phyloP scores from a whole-genome alignment of 2,113 vertebrate genomes.

The Sylvia atricapilla region DNA sequence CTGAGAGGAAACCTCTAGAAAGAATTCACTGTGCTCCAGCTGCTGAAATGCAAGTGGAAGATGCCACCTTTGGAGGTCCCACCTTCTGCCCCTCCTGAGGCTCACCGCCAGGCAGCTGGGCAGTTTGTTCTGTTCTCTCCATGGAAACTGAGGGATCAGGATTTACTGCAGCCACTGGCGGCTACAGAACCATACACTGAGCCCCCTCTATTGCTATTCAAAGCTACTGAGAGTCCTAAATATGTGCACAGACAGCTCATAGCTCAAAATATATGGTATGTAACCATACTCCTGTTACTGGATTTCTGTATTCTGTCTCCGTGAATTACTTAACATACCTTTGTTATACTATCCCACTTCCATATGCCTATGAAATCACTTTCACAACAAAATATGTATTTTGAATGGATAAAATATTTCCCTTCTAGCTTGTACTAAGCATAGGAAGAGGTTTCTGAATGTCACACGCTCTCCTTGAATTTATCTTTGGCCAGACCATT shows the following conservation, averaged over 20 bases:
- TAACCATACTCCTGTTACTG: neutral
- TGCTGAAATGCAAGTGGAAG: neutral
- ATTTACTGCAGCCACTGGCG: neutral
- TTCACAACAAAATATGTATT: neutral
- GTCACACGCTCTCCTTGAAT: constrained; percentile 41
- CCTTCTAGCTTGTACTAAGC: neutral
- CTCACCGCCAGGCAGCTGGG: neutral
- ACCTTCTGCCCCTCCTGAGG: neutral
- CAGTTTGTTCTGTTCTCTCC: neutral
- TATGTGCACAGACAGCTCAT: neutral
- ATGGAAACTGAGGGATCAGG: neutral
- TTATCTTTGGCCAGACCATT: constrained; percentile 55
- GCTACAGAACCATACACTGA: neutral
- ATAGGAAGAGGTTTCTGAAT: constrained; percentile 15
- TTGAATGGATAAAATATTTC: constrained; percentile 3
- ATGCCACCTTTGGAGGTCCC: neutral
- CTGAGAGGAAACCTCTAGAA: neutral
- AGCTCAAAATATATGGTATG: neutral
- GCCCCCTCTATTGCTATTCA: neutral
- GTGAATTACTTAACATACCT: neutral
- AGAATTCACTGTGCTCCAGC: neutral
- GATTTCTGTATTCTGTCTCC: neutral
- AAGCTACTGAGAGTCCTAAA: neutral
- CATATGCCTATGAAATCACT: neutral
- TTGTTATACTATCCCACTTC: neutral